phyloP scores from a whole-genome alignment of 2,113 vertebrate genomes.

The Neolamprologus longior region DNA sequence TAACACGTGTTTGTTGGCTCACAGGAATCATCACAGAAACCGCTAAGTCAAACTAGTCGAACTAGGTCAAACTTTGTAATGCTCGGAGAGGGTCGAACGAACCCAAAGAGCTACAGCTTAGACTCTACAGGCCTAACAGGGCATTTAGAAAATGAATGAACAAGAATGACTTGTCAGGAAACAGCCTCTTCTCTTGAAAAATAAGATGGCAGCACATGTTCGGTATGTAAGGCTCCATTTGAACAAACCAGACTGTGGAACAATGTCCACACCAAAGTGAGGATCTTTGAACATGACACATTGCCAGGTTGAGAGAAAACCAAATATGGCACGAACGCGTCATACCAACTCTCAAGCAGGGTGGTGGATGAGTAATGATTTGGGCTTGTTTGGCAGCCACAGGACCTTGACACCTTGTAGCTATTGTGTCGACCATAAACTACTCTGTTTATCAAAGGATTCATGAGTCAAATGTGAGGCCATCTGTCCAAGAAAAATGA shows the following conservation, averaged over 20 bases:
- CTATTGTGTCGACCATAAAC: background rate
- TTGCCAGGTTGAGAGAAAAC: background rate
- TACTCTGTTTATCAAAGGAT: background rate
- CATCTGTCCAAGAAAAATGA: background rate
- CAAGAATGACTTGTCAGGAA: background rate
- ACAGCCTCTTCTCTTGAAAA: fast-evolving
- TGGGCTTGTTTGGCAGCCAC: background rate
- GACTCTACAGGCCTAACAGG: background rate
- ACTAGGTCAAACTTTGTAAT: background rate
- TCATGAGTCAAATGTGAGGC: background rate
- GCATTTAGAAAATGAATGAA: background rate
- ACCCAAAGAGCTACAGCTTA: background rate
- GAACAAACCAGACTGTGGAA: background rate
- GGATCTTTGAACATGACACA: background rate
- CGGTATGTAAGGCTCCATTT: background rate
- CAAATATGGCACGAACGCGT: background rate
- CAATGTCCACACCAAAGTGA: background rate
- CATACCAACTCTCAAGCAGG: background rate
- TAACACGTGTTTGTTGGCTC: background rate
- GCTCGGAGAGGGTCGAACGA: background rate
- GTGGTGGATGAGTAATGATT: background rate
- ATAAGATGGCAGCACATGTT: background rate
- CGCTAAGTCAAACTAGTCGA: background rate
- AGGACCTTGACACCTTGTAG: fast-evolving
- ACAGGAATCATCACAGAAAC: background rate